A percentile compares a stretch with the other conserved stretches of the same genome.
Evolutionary conservation across 2,888 invertebrate species (phyloP).

Genomic region (Nipponacmea schrenckii): DNA sequence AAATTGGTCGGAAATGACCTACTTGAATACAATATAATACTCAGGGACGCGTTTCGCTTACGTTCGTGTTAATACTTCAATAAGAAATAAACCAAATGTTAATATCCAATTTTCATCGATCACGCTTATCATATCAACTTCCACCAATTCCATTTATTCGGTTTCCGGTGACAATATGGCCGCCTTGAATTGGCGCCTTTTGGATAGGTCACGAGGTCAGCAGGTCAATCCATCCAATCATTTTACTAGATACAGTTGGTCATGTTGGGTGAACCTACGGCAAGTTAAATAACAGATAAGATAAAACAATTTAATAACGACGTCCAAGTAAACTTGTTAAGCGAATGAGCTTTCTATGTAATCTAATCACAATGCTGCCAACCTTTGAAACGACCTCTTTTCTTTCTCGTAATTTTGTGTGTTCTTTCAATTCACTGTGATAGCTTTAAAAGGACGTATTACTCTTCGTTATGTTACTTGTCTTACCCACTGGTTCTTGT

Average conservation of each 20-base stretch:
- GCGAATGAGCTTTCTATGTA: not conserved
- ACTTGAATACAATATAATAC: no score
- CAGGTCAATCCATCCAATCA: slow-evolving; percentile 1
- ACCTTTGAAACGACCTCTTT: not conserved
- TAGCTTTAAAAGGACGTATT: no score
- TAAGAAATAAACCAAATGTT: slow-evolving; percentile 7
- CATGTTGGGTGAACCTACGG: not conserved
- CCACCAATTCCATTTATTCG: not conserved
- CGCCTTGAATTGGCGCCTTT: not conserved
- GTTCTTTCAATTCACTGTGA: no score
- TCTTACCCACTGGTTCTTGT: no score
- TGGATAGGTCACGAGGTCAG: not conserved
- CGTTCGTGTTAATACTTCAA: not conserved
- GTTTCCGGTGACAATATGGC: slow-evolving; percentile 3
- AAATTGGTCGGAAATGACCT: no score
- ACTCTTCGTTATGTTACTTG: no score
- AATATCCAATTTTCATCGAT: slow-evolving; percentile 5
- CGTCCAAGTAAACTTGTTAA: slow-evolving; percentile 1
- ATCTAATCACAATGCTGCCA: not conserved
- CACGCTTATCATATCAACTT: slow-evolving; percentile 4
- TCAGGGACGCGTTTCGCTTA: not conserved
- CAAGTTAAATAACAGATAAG: not conserved
- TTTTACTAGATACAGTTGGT: not conserved
- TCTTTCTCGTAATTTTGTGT: no score
- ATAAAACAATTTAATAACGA: not conserved